Conservation (phyloP, 2,888 invertebrate genomes). For the Perdita meconis region DNA sequence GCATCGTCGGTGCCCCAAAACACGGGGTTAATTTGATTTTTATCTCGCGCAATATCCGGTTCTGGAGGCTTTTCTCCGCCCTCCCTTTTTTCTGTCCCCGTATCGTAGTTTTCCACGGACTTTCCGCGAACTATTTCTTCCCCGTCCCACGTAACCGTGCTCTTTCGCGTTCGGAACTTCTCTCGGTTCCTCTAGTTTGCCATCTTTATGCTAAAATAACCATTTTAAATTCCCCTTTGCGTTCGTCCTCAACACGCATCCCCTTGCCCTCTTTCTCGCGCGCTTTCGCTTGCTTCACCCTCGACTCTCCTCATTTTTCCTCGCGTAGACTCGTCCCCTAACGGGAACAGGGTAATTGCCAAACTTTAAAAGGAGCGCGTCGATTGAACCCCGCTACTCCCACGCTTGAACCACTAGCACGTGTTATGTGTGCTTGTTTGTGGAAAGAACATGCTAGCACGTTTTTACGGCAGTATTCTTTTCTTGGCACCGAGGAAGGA, state of each 20-base stretch:
- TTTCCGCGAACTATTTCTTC: slow-evolving; percentile 33
- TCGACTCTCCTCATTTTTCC: too few relatives aligned
- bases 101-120: slow-evolving; percentile 27
- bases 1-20: slow-evolving; percentile 66
- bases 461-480: slow-evolving; percentile 14
- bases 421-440: neutral
- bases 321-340: neutral
- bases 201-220: slow-evolving; percentile 9
- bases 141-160: neutral
- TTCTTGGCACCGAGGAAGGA: neutral
- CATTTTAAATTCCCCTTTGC: neutral
- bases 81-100: slow-evolving; percentile 11
- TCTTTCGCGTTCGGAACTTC: neutral
- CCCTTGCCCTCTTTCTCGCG: neutral
- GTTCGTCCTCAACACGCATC: neutral
- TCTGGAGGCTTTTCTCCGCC: slow-evolving; percentile 20
- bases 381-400: slow-evolving; percentile 11
- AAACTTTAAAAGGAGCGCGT: slow-evolving; percentile 52
- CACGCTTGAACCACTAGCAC: neutral
- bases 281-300: neutral
- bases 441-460: neutral
- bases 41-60: slow-evolving; percentile 74
- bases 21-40: slow-evolving; percentile 82
- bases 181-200: neutral
- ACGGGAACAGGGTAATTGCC: slow-evolving; percentile 46